A percentile compares a stretch with the other conserved stretches of the same genome.
Conservation (phyloP, 2,888 invertebrate species). For the Watsonalla binaria region DNA sequence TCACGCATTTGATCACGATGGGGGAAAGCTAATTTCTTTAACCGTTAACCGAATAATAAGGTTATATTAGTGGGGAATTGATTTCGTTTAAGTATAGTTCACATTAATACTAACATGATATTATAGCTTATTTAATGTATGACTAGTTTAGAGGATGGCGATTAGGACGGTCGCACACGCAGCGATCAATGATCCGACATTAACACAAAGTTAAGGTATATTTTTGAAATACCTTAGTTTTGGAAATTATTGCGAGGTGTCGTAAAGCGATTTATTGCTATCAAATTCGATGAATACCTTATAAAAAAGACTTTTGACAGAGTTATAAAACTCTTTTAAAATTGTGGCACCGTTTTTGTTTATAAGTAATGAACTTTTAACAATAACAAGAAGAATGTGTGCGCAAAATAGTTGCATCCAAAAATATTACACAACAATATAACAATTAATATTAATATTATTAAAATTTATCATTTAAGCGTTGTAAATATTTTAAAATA, state of each 20-base stretch:
- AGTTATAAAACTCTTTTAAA: background rate
- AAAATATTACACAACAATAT: conserved; percentile 70
- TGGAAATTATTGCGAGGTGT: conserved; percentile 68
- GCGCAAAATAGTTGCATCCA: conserved; percentile 72
- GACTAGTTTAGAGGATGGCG: conserved; percentile 79
- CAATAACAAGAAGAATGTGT: conserved; percentile 59
- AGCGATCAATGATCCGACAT: conserved; percentile 64
- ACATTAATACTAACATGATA: conserved; percentile 40
- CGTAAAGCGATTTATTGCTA: conserved; percentile 42
- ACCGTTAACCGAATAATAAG: conserved; percentile 30
- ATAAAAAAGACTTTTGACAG: background rate
- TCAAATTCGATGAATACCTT: conserved; percentile 6
- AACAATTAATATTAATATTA: conserved; percentile 69
- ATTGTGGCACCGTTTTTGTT: conserved; percentile 25
- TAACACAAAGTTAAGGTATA: conserved; percentile 60
- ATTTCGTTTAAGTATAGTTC: conserved; percentile 36
- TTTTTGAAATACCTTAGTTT: conserved; percentile 65
- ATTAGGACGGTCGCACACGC: conserved; percentile 73
- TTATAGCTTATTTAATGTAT: conserved; percentile 59
- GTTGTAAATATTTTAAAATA: conserved; percentile 73
- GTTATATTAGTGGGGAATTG: conserved; percentile 26
- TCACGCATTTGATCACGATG: conserved; percentile 57
- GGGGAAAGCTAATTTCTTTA: conserved; percentile 39
- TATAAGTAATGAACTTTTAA: conserved; percentile 47
- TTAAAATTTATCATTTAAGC: conserved; percentile 70